Evolutionary conservation across 2,888 invertebrate species (phyloP), one percentile per base, ranked within the genome.

Genomic region (Mimas tiliae): DNA sequence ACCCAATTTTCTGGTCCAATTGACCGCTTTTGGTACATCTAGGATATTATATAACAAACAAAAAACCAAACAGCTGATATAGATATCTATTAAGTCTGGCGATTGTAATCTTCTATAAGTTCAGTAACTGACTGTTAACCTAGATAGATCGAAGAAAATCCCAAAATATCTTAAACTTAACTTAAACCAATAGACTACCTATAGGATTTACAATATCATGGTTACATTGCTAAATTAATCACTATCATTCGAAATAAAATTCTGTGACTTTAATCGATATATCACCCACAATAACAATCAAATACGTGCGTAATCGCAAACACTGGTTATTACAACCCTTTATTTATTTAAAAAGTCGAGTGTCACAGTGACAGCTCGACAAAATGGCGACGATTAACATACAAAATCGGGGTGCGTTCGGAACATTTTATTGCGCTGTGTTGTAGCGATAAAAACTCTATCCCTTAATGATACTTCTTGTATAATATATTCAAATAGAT

Each of bases 281-380:
- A 19, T 9, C 19, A 48, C 69, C 69, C 68, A 70, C 66, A 68
- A 48, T 63, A 65, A 72, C 72, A 73, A 73, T 74, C 68, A 69
- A 78, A 76, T 74, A 70, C 68, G 72, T 68, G 47, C 16, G 45
- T 34, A 48, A 48, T 47, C 55, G 16, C 55, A 48, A 58, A 55
- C 34, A 33, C 33, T 16, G 38, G 48, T 48, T 63, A 72, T 80
- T 81, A 19, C 42, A 86, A 82, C 82, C 85, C 85, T 83, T 87
- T 90, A 90, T 90, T 89, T 88, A 80, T 84, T 85, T 85, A 86
- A 84, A 76, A 86, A 86, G 78, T 79, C 73, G 73, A 78, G 81
- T 81, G 88, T 89, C 89, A 89, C 72, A 83, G 80, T 90, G 89
- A 89, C 86, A 81, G 81, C 86, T 82, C 65, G 68, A 84, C 77